Evolutionary conservation across 2,113 vertebrate species (phyloP).

Genomic region (Hippocampus comes): DNA sequence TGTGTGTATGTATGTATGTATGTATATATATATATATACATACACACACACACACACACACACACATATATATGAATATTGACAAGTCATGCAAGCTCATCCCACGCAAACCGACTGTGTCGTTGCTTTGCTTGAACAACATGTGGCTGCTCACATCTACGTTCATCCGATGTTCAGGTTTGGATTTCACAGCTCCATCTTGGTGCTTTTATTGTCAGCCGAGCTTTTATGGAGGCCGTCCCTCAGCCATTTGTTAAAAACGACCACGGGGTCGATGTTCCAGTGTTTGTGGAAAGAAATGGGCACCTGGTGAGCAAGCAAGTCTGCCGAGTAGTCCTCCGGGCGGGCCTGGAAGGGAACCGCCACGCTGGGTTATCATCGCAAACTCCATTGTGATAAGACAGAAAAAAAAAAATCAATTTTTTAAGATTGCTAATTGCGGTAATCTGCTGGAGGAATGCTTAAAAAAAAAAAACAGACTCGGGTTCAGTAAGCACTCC

Average conservation of each 20-base stretch:
- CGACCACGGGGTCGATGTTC: constrained; percentile 89
- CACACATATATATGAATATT: not conserved
- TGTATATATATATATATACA: no score
- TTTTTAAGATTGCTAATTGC: not conserved
- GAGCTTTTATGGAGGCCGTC: constrained; percentile 43
- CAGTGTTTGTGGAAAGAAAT: constrained; percentile 98
- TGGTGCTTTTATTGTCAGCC: constrained; percentile 44
- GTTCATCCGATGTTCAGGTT: constrained; percentile 8
- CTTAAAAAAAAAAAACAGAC: not conserved
- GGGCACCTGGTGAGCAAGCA: constrained; percentile 91
- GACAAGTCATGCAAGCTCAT: not conserved
- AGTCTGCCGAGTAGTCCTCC: constrained; percentile 86
- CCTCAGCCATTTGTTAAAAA: constrained; percentile 86
- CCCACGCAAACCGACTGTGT: not conserved
- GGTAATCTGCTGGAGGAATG: not conserved
- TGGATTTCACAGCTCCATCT: constrained; percentile 79
- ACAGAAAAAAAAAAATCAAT: not conserved
- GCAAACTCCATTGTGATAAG: constrained; percentile 7
- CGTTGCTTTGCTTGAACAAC: not conserved
- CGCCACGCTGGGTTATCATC: not conserved
- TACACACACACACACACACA: no score
- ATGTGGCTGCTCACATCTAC: constrained; percentile 14
- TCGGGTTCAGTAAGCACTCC: no score
- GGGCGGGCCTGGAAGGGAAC: constrained; percentile 81
- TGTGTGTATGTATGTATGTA: no score